Evolutionary conservation across 2,797 vertebrate genomes (phyloP), one percentile per base, ranked within the genome.

Genomic region (Gallinago stenura): DNA sequence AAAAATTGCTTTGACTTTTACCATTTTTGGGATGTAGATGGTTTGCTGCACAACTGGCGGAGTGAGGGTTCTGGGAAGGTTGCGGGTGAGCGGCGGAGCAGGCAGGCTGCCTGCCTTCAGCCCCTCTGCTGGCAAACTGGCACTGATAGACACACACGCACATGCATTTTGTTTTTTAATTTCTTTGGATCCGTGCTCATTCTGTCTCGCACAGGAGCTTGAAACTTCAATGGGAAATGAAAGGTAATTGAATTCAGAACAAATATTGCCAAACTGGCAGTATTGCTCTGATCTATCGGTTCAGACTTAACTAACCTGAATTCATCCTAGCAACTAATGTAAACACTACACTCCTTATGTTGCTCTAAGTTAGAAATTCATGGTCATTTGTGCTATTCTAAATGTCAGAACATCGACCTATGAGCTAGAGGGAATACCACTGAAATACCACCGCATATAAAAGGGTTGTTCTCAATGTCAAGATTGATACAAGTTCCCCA

Each of bases 1-100:
- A 33, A n/a, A 51, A 81, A 56, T 14, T 77, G 64, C 37, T 82
- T 75, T 96, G 66, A 70, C 43, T 83, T 62, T 70, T 66, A 93
- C 45, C 41, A 61, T 54, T 89, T 89, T 50, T 20, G 43, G 17
- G 62, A 66, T 54, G 48, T 31, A 54, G 72, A 30, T 14, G 35
- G 28, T 56, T 91, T 80, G 56, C 84, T 90, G 68, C 37, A 56
- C 91, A 90, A 95, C 45, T 80, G 79, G 70, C 66, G 76, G 90
- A 87, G 21, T 69, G 86, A 89, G 53, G 71, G 61, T 25, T 80
- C 64, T 78, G 31, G 45, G 78, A 25, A 81, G 53, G 91, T 94
- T 92, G 84, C 71, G 93, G 84, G 62, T 79, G 73, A 87, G 73
- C 61, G 57, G 60, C 68, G 33, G 53, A 84, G 57, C 71, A 92